Evolutionary conservation across 2,113 vertebrate species (phyloP).

Genomic region (Platichthys flesus): DNA sequence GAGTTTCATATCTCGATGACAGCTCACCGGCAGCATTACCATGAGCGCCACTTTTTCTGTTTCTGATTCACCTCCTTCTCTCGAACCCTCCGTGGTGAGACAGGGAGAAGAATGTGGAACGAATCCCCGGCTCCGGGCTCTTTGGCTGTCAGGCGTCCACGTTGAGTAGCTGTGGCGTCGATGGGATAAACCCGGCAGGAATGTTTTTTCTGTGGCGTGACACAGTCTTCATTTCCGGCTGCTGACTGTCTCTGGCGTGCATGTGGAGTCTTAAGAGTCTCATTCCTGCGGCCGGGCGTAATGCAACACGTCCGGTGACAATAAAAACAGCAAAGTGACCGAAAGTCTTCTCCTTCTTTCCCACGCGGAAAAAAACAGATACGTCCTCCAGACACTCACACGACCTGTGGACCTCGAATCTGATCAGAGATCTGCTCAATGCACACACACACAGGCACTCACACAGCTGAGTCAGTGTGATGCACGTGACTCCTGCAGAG

Average conservation of each 20-base stretch:
- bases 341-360: neutral
- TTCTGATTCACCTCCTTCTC: slow-evolving; percentile 39
- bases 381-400: neutral
- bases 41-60: slow-evolving; percentile 35
- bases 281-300: slow-evolving; percentile 30
- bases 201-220: slow-evolving; percentile 40
- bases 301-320: slow-evolving; percentile 47
- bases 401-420: neutral
- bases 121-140: slow-evolving; percentile 26
- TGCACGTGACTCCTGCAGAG: slow-evolving; percentile 35
- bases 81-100: neutral
- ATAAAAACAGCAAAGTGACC: slow-evolving; percentile 14
- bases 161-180: slow-evolving; percentile 3
- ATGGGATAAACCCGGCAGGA: slow-evolving; percentile 36
- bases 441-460: slow-evolving; percentile 25
- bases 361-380: neutral
- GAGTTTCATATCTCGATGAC: slow-evolving; percentile 68
- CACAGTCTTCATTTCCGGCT: slow-evolving; percentile 43
- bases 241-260: slow-evolving; percentile 28
- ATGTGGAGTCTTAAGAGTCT: slow-evolving; percentile 31
- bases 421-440: slow-evolving; percentile 19
- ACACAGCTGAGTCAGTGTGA: slow-evolving; percentile 9
- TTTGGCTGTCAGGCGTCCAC: slow-evolving; percentile 30
- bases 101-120: slow-evolving; percentile 27
- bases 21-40: slow-evolving; percentile 57